Evolutionary conservation across 2,113 vertebrate species (phyloP).

Genomic region (Psettodes erumei): DNA sequence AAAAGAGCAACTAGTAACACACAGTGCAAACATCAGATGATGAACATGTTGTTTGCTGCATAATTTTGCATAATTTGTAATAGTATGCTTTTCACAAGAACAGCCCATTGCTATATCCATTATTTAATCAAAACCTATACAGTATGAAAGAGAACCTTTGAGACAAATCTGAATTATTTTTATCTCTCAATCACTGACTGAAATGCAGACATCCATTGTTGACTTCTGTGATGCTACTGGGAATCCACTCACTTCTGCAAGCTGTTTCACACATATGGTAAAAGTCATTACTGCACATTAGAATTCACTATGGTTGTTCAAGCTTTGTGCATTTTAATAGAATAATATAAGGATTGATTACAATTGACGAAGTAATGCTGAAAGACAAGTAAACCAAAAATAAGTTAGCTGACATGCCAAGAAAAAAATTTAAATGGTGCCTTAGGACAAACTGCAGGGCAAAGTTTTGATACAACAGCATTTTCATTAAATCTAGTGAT

Average conservation of each 20-base stretch:
- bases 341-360: constrained; percentile 68
- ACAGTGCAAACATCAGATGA: constrained; percentile 19
- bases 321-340: constrained; percentile 62
- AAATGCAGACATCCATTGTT: constrained; percentile 43
- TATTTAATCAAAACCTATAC: background rate
- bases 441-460: constrained; percentile 8
- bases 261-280: constrained; percentile 75
- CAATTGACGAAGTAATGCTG: constrained; percentile 29
- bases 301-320: constrained; percentile 65
- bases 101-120: background rate
- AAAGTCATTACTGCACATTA: constrained; percentile 74
- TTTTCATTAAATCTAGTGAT: constrained; percentile 50
- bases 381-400: constrained; percentile 39
- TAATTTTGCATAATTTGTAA: constrained; percentile 18
- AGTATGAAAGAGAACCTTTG: constrained; percentile 8
- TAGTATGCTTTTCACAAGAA: background rate
- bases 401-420: constrained; percentile 17
- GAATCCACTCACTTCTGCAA: constrained; percentile 61
- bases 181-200: constrained; percentile 46
- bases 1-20: constrained; percentile 29
- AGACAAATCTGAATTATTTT: constrained; percentile 17
- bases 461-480: constrained; percentile 27
- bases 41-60: constrained; percentile 8
- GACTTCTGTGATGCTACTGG: constrained; percentile 50
- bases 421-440: constrained; percentile 14